phyloP scores from a whole-genome alignment of 2,113 vertebrate genomes.

The Condylura cristata region DNA sequence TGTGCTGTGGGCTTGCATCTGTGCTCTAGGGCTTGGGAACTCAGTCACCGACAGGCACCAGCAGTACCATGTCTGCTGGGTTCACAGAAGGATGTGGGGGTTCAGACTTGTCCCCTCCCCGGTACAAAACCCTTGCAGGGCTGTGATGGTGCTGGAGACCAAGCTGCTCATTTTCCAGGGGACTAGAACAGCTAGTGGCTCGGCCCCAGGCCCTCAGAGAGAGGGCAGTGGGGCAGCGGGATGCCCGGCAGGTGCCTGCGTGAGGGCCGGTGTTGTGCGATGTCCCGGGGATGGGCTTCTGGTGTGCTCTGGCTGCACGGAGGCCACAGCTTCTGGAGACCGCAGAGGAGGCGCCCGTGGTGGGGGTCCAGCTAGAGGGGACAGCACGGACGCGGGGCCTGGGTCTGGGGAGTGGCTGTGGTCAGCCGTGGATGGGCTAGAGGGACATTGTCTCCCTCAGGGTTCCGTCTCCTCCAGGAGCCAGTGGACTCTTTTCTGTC shows the following conservation, averaged over 20 bases:
- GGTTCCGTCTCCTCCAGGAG: not conserved
- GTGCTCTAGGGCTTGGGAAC: not conserved
- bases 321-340: not conserved
- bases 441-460: rapidly evolving
- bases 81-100: not conserved
- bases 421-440: not conserved
- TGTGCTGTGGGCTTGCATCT: rapidly evolving
- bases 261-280: rapidly evolving
- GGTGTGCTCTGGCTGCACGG: not conserved
- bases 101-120: not conserved
- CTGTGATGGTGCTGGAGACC: rapidly evolving
- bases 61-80: not conserved
- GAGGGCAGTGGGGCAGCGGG: not conserved
- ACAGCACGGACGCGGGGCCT: not conserved
- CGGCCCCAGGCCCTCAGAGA: not conserved
- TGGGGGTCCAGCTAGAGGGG: not conserved
- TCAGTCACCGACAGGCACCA: rapidly evolving
- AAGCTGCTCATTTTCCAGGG: rapidly evolving
- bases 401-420: not conserved
- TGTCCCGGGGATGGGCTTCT: not conserved
- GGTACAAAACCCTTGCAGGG: not conserved
- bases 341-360: rapidly evolving
- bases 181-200: rapidly evolving
- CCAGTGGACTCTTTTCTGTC: too few relatives aligned
- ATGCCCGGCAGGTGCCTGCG: not conserved